Evolutionary conservation across 2,113 vertebrate genomes (phyloP).

Genomic region (Oreocharis arfaki): DNA sequence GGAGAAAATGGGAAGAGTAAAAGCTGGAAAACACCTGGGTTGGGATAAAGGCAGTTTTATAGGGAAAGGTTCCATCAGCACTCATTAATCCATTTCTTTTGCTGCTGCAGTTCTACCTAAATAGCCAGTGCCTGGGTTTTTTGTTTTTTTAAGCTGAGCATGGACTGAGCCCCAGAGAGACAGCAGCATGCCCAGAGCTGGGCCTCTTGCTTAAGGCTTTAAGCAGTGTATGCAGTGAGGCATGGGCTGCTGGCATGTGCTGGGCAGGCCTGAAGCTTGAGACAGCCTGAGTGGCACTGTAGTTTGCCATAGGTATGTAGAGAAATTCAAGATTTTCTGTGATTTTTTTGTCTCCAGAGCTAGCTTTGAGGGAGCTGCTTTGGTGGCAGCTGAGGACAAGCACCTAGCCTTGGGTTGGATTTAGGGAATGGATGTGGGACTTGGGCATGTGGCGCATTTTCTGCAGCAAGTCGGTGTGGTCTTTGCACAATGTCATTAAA

Average conservation of each 20-base stretch:
- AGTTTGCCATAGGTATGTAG: background rate
- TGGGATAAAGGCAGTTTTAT: background rate
- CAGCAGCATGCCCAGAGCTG: background rate
- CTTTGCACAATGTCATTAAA: background rate
- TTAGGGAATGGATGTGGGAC: background rate
- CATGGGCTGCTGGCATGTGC: background rate
- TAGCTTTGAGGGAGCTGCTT: background rate
- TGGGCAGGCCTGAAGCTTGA: background rate
- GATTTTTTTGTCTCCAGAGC: background rate
- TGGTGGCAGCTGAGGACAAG: background rate
- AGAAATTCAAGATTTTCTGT: background rate
- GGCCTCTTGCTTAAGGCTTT: background rate
- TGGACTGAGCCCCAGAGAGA: background rate
- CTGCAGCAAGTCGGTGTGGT: background rate
- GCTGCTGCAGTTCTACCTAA: background rate
- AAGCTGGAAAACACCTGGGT: background rate
- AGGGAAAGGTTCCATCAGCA: background rate
- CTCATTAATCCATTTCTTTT: background rate
- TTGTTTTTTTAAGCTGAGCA: background rate
- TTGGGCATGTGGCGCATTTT: background rate
- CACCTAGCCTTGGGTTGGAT: background rate
- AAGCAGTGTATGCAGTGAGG: background rate
- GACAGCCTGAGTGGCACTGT: background rate
- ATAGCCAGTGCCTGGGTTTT: background rate
- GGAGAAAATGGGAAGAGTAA: background rate